Base-by-base conservation (phyloP, 2,797 vertebrate species). In the Phataginus tetradactyla region DNA sequence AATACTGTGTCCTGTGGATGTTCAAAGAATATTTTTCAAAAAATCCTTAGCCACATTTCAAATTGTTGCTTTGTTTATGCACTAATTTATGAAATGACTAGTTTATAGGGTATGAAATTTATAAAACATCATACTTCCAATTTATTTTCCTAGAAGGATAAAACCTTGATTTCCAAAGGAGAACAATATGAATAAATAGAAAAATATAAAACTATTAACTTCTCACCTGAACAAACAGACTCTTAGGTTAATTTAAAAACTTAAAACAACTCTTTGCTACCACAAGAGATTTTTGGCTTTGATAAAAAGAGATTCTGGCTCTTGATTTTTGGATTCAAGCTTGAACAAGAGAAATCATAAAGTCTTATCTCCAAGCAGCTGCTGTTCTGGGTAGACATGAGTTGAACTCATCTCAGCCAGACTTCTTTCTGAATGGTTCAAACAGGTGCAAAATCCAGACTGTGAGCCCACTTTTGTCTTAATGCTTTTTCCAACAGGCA, bases 161-260 rank as follows among this genome's bases (percentile, higher is more conserved):
- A 94, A 86, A 45, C 49, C 27, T 72, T 79, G 59, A 42, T 69
- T 75, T 86, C 59, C 49, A 53, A 93, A 75, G 64, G 45, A 84
- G 66, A 72, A 78, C 14, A 92, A 66, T 87, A 85, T 74, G 37
- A 68, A 71, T 68, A 64, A 42, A 18, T 29, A 25, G 77, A 92
- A 96, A 69, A 51, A 75, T 69, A 27, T 51, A 39, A 86, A 57
- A 29, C 3, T 29, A 51, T n/a, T 59, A 53, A 61, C 53, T 69
- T 95, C 80, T 80, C 64, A 79, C 78, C 42, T 74, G 57, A 90
- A 88, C 8, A 90, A 85, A 37, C 32, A n/a, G n/a, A n/a, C n/a
- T 61, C 20, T 53, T 64, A 96, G 90, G 96, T 96, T 92, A 97
- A 71, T 87, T 95, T 96, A 96, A 90, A 80, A 98, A 93, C 88